Evolutionary conservation across 2,797 vertebrate genomes (phyloP).

Genomic region (Hipposideros larvatus): DNA sequence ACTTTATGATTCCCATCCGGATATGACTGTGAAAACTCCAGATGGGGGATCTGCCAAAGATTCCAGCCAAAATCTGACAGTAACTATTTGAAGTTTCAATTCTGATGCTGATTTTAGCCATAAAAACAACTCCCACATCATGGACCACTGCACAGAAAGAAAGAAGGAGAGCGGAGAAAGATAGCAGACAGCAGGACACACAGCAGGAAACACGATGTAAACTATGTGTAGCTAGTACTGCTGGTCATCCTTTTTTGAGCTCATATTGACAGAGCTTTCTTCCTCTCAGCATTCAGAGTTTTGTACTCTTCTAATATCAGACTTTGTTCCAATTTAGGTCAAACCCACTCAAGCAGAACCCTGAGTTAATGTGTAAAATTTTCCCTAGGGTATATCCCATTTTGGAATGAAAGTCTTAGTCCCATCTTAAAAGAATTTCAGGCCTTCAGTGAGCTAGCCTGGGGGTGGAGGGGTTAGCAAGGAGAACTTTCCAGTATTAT

Average conservation of each 20-base stretch:
- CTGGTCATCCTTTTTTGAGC: neutral
- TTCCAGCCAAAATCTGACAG: conserved; percentile 33
- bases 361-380: conserved; percentile 72
- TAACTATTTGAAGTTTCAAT: conserved; percentile 55
- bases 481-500: conserved; percentile 46
- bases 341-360: conserved; percentile 74
- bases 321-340: conserved; percentile 75
- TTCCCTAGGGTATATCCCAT: conserved; percentile 61
- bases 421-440: conserved; percentile 51
- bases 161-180: conserved; percentile 27
- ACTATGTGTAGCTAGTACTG: neutral
- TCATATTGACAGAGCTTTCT: neutral
- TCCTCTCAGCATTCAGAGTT: conserved; percentile 9
- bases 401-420: conserved; percentile 69
- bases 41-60: neutral
- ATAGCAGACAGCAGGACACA: neutral
- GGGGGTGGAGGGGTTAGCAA: neutral
- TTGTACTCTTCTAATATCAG: conserved; percentile 40
- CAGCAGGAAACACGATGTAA: conserved; percentile 18
- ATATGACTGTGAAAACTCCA: neutral
- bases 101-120: conserved; percentile 38
- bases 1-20: neutral
- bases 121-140: neutral
- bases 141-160: conserved; percentile 33
- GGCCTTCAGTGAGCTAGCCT: conserved; percentile 33